Conservation (phyloP, 1,140 invertebrate genomes). For the Drosophila kurseongensis region DNA sequence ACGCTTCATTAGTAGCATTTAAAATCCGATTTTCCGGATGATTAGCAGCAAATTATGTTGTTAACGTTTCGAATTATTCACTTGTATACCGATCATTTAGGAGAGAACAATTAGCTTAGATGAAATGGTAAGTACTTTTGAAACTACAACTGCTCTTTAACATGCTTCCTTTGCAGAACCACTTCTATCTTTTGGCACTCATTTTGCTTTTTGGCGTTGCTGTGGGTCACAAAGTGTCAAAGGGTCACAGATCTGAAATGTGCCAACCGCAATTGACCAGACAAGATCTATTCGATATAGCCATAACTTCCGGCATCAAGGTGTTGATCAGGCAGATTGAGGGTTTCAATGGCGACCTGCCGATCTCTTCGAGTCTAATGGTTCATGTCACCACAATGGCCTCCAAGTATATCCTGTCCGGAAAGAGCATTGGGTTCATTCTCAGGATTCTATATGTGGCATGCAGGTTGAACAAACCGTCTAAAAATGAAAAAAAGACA, state of each 20-base stretch:
- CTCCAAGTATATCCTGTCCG: constrained; percentile 8
- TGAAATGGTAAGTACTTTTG: background rate
- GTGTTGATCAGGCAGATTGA: constrained; percentile 12
- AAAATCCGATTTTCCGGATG: background rate
- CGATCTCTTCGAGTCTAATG: background rate
- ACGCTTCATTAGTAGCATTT: constrained; percentile 1
- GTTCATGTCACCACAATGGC: background rate
- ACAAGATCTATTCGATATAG: constrained; percentile 2
- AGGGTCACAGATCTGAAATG: background rate
- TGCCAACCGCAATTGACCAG: background rate
- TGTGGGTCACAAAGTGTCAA: background rate
- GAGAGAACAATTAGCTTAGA: background rate
- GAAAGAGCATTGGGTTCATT: constrained; percentile 7
- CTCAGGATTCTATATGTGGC: constrained; percentile 2
- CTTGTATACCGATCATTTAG: background rate
- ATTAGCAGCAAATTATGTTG: background rate
- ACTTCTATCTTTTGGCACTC: background rate
- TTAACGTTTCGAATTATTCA: background rate
- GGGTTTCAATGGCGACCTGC: background rate
- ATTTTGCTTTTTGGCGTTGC: background rate
- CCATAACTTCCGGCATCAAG: background rate
- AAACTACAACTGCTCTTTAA: background rate
- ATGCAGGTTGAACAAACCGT: constrained; percentile 15
- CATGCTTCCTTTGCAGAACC: background rate
- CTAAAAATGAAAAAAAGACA: too few relatives aligned